Percentiles rank a stretch among this genome's conserved stretches.
phyloP scores from a whole-genome alignment of 2,888 invertebrate genomes.

The Helleia helle region DNA sequence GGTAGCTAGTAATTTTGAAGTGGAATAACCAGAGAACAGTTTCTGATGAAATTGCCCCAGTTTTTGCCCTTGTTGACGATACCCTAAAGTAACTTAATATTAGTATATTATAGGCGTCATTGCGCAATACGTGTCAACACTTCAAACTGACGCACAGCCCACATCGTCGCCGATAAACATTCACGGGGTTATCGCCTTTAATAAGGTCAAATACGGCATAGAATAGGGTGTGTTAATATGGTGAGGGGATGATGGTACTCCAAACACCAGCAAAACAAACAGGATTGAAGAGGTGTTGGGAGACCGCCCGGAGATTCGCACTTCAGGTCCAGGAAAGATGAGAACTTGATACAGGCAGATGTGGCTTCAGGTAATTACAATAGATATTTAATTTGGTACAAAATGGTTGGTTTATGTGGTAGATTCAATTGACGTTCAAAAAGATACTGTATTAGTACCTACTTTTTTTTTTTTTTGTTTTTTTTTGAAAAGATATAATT shows the following conservation, averaged over 20 bases:
- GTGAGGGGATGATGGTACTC: constrained; percentile 19
- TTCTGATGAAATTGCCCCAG: no score
- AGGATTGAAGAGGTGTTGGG: constrained; percentile 26
- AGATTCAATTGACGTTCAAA: no score
- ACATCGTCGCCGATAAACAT: neutral
- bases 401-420: no score
- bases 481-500: no score
- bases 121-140: constrained; percentile 29
- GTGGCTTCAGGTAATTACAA: no score
- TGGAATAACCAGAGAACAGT: no score
- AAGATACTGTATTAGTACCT: no score
- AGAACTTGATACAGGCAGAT: constrained; percentile 25
- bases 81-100: constrained; percentile 27
- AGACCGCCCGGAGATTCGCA: constrained; percentile 60
- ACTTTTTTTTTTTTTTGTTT: no score
- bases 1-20: no score
- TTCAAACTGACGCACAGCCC: constrained; percentile 19
- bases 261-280: constrained; percentile 56
- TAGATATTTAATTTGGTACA: no score
- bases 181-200: constrained; percentile 10
- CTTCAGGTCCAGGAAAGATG: constrained; percentile 30
- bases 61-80: constrained; percentile 9
- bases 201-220: constrained; percentile 3
- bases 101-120: constrained; percentile 24
- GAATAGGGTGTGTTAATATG: constrained; percentile 10